A percentile compares a stretch with the other conserved stretches of the same genome.
Conservation (phyloP, 2,113 vertebrate species). For the Catagonus wagneri region DNA sequence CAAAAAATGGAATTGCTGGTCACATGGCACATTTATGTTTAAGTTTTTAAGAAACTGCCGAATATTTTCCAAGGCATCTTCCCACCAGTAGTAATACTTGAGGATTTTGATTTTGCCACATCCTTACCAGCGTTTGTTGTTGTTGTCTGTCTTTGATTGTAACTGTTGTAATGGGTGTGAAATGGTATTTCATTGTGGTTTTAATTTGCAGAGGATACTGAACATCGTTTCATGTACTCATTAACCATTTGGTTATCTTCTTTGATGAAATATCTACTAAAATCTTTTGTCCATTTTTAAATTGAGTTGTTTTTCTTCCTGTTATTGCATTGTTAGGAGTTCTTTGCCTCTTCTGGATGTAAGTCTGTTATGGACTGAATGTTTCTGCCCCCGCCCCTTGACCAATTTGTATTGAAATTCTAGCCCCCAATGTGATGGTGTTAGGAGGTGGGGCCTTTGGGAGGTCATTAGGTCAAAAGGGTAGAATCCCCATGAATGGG, state of each 20-base stretch:
- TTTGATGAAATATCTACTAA: conserved; percentile 18
- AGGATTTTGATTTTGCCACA: neutral
- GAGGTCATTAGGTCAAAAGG: neutral
- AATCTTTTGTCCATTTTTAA: conserved; percentile 18
- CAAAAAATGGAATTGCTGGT: neutral
- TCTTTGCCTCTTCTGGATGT: neutral
- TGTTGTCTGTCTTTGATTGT: neutral
- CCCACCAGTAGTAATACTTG: neutral
- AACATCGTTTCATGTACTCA: neutral
- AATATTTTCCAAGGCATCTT: neutral
- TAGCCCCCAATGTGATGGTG: neutral
- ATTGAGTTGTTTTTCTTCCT: neutral
- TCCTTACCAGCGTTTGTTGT: neutral
- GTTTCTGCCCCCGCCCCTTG: neutral
- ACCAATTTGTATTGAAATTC: neutral
- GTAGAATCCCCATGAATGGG: neutral
- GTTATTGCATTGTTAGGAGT: neutral
- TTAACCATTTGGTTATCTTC: neutral
- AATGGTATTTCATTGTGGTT: neutral
- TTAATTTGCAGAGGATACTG: neutral
- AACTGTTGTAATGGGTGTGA: neutral
- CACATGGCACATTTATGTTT: neutral
- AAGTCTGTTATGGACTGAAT: neutral
- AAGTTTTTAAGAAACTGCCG: neutral
- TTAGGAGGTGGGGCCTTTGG: neutral